Conservation (phyloP, 2,113 vertebrate genomes). For the Mola mola region DNA sequence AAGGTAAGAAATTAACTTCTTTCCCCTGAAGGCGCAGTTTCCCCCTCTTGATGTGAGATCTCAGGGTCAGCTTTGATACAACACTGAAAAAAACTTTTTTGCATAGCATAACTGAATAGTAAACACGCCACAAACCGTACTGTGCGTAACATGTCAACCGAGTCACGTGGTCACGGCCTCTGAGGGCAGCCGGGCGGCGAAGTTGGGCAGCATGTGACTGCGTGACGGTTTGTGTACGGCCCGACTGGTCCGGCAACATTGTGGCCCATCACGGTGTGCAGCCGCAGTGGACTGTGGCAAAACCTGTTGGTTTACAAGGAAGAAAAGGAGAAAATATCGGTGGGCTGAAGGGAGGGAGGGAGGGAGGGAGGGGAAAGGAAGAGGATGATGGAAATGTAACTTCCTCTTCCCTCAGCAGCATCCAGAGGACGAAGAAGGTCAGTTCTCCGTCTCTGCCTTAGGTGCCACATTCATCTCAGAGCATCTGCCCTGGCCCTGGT, state of each 20-base stretch:
- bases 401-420: slow-evolving; percentile 70
- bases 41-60: background rate
- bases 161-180: background rate
- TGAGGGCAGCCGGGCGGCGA: slow-evolving; percentile 22
- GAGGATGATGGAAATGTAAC: slow-evolving; percentile 68
- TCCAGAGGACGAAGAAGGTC: too few relatives aligned
- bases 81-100: background rate
- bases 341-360: slow-evolving; percentile 22
- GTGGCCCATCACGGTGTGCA: slow-evolving; percentile 42
- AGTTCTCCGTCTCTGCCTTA: background rate
- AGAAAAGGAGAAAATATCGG: slow-evolving; percentile 1
- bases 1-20: slow-evolving; percentile 62
- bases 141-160: background rate
- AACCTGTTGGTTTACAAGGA: slow-evolving; percentile 68
- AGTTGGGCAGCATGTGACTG: slow-evolving; percentile 52
- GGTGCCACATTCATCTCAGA: too few relatives aligned
- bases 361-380: slow-evolving; percentile 50
- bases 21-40: slow-evolving; percentile 42
- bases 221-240: slow-evolving; percentile 40
- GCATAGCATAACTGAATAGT: too few relatives aligned
- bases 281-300: slow-evolving; percentile 52
- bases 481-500: too few relatives aligned
- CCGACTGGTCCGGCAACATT: slow-evolving; percentile 74
- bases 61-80: background rate
- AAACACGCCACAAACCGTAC: too few relatives aligned